Evolutionary conservation across 2,113 vertebrate genomes (phyloP).

Genomic region (Lophius piscatorius): DNA sequence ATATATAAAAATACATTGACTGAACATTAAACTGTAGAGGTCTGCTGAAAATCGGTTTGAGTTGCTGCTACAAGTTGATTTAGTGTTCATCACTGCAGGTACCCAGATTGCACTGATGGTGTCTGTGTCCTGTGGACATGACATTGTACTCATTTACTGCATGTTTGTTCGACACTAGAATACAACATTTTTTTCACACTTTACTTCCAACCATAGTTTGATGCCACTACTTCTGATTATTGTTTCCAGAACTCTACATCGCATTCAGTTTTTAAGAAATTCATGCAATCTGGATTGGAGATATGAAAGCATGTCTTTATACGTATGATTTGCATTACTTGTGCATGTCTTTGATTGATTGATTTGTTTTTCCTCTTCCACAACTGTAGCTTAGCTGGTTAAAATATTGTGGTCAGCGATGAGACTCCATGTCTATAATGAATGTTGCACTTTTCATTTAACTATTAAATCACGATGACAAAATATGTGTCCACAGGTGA

Average conservation of each 20-base stretch:
- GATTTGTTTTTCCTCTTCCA: slow-evolving; percentile 41
- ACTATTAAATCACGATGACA: slow-evolving; percentile 66
- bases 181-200: slow-evolving; percentile 59
- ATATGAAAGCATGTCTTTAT: slow-evolving; percentile 64
- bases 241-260: slow-evolving; percentile 61
- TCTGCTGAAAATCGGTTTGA: slow-evolving; percentile 39
- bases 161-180: slow-evolving; percentile 54
- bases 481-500: slow-evolving; percentile 19
- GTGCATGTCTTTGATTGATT: slow-evolving; percentile 28
- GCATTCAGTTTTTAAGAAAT: slow-evolving; percentile 76
- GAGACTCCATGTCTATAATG: slow-evolving; percentile 56
- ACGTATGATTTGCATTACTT: slow-evolving; percentile 22
- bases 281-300: slow-evolving; percentile 32
- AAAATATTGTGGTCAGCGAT: slow-evolving; percentile 58
- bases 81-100: slow-evolving; percentile 59
- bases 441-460: slow-evolving; percentile 78
- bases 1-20: slow-evolving; percentile 6
- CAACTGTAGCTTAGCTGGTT: slow-evolving; percentile 63
- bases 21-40: not conserved
- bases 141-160: slow-evolving; percentile 57
- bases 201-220: slow-evolving; percentile 57
- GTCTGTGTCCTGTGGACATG: slow-evolving; percentile 84
- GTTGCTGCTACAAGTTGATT: slow-evolving; percentile 12
- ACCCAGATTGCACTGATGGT: slow-evolving; percentile 74
- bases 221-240: slow-evolving; percentile 52